Conservation (phyloP, 1,140 invertebrate species). For the Heliconius eleuchia region DNA sequence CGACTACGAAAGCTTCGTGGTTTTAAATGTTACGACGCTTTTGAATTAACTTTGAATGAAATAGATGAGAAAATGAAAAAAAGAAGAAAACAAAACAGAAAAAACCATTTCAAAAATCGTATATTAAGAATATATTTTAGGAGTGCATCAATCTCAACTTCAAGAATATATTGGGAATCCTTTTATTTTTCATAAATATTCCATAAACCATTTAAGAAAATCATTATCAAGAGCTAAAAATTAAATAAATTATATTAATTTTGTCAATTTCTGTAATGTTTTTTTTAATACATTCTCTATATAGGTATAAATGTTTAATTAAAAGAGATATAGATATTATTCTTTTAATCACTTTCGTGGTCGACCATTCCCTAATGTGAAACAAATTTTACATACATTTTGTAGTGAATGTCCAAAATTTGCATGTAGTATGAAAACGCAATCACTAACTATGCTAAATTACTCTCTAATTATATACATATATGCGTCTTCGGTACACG, state of each 20-base stretch:
- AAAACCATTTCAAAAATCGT: too few species aligned
- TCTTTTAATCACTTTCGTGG: neutral
- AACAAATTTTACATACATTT: neutral
- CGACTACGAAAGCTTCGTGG: neutral
- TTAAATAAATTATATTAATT: neutral
- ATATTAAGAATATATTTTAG: too few species aligned
- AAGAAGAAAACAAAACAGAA: too few species aligned
- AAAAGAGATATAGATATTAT: neutral
- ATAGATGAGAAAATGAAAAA: too few species aligned
- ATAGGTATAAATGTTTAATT: neutral
- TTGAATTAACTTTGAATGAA: neutral
- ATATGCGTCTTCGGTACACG: constrained; percentile 1
- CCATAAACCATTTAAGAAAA: too few species aligned
- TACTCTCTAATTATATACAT: constrained; percentile 1
- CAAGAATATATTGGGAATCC: too few species aligned
- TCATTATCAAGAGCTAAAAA: neutral
- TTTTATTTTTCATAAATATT: too few species aligned
- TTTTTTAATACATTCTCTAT: neutral
- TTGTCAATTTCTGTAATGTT: too few species aligned
- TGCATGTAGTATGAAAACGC: neutral
- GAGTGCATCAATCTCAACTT: too few species aligned
- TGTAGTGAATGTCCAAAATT: neutral
- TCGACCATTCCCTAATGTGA: neutral
- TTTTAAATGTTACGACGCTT: neutral
- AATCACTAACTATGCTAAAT: neutral